These are phyloP conservation scores for Dolichomitus sp. DNA, from an alignment of 2,888 invertebrate genomes.

Conservation along the genomic window DNA sequence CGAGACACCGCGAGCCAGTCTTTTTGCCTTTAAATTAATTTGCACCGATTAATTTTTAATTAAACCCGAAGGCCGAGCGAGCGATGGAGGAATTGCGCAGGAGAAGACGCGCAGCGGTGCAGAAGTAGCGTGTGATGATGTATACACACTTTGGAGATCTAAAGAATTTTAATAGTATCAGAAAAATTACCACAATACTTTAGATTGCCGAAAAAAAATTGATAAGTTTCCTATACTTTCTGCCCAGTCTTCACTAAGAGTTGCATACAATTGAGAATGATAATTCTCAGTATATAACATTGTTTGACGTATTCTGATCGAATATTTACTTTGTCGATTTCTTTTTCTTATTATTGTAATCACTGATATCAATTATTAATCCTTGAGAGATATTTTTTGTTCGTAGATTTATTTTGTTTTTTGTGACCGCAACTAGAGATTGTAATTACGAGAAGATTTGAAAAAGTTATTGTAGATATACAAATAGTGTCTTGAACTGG, in stretches of 20 bases:
- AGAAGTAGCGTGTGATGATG: neutral
- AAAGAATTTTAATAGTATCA: neutral
- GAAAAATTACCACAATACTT: neutral
- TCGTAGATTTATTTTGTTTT: too few species aligned
- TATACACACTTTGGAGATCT: neutral
- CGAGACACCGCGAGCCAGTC: conserved; percentile 60
- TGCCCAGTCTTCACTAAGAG: too few species aligned
- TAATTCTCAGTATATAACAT: too few species aligned
- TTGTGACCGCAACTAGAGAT: too few species aligned
- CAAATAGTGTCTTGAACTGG: too few species aligned
- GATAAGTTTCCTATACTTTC: neutral
- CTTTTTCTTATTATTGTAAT: too few species aligned
- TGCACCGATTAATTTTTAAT: conserved; percentile 85
- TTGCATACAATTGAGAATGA: too few species aligned
- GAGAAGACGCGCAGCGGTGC: conserved; percentile 37
- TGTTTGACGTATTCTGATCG: too few species aligned
- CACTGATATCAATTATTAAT: too few species aligned
- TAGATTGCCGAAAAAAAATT: neutral
- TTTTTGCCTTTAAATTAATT: conserved; percentile 85
- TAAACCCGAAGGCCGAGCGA: conserved; percentile 74
- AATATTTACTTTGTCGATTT: neutral
- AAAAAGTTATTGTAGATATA: too few species aligned
- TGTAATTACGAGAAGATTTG: too few species aligned
- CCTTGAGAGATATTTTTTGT: too few species aligned
- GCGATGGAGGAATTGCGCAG: conserved; percentile 53